Conservation (phyloP, 1,140 invertebrate species). For the Anagrus nilaparvatae region DNA sequence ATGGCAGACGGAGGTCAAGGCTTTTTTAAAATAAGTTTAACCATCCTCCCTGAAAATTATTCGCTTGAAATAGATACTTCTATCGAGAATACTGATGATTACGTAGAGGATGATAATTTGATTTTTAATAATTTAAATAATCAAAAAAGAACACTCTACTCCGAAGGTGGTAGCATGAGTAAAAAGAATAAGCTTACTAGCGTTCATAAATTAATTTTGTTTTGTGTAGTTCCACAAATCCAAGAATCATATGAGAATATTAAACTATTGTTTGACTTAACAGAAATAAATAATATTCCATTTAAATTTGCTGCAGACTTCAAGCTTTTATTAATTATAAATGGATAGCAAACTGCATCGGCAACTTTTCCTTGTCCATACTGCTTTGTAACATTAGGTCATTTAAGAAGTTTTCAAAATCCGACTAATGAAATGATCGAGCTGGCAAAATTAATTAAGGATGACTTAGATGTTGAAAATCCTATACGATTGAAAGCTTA, state of each 20-base stretch:
- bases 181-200: conserved; percentile 2
- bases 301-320: conserved; percentile 13
- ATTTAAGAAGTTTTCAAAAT: background rate
- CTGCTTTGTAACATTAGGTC: conserved; percentile 4
- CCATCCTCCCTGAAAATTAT: conserved; percentile 9
- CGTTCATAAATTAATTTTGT: conserved; percentile 10
- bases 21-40: conserved; percentile 11
- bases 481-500: conserved; percentile 5
- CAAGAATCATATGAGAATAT: conserved; percentile 11
- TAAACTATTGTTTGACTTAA: conserved; percentile 9
- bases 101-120: background rate
- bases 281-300: conserved; percentile 9
- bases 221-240: conserved; percentile 9
- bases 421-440: background rate
- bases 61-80: background rate
- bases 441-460: background rate
- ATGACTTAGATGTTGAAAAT: background rate
- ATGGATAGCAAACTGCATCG: conserved; percentile 13
- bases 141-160: conserved; percentile 1
- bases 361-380: conserved; percentile 11
- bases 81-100: conserved; percentile 1
- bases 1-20: conserved; percentile 10
- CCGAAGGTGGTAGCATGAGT: background rate
- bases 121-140: background rate
- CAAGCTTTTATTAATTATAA: conserved; percentile 12